These are phyloP conservation scores for Tachina grossa DNA, from an alignment of 2,888 invertebrate genomes.

Conservation along the genomic window DNA sequence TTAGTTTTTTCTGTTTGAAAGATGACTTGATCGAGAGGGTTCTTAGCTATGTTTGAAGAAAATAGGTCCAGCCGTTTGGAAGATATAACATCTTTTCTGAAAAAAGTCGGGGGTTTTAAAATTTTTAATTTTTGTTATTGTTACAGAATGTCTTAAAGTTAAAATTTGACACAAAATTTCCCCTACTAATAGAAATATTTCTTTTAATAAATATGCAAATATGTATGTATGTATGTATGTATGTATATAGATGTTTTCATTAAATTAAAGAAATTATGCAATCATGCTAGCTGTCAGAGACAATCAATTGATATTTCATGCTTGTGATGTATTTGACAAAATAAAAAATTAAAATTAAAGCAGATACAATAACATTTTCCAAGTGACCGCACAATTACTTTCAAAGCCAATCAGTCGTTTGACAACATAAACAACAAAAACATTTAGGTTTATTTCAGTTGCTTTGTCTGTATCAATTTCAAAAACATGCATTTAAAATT, in stretches of 20 bases:
- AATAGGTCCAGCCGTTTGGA: too few species aligned
- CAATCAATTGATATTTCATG: slow-evolving; percentile 34
- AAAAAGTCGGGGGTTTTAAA: too few species aligned
- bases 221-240: too few species aligned
- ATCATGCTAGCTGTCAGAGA: slow-evolving; percentile 31
- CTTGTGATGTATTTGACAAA: background rate
- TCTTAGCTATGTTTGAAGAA: too few species aligned
- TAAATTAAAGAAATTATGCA: slow-evolving; percentile 34
- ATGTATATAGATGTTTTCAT: background rate
- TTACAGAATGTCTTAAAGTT: background rate
- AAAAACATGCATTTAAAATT: background rate
- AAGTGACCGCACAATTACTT: slow-evolving; percentile 15
- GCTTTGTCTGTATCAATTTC: background rate
- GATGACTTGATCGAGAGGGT: too few species aligned
- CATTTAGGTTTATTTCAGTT: background rate
- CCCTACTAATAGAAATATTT: background rate
- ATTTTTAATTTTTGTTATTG: too few species aligned
- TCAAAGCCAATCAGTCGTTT: slow-evolving; percentile 32
- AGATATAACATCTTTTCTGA: too few species aligned
- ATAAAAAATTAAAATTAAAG: too few species aligned
- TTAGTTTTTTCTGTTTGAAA: too few species aligned
- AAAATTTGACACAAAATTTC: background rate
- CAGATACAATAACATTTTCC: slow-evolving; percentile 14
- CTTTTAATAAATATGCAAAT: slow-evolving; percentile 13
- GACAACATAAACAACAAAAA: slow-evolving; percentile 4